These are phyloP conservation scores for Melospiza melodia DNA, from an alignment of 2,113 vertebrate genomes.

Conservation along the genomic window DNA sequence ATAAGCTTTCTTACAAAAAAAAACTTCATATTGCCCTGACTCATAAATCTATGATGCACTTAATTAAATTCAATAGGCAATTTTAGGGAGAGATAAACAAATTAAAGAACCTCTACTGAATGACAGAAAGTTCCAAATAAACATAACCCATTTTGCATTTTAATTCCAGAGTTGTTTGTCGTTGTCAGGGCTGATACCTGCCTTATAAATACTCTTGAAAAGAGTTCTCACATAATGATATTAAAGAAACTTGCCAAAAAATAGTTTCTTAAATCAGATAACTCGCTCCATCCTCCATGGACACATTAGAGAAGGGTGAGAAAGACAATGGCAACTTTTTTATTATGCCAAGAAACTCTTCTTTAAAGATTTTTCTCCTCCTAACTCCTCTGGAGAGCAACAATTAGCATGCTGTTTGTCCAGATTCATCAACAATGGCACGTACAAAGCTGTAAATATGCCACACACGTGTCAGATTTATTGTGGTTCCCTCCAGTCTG, in stretches of 20 bases:
- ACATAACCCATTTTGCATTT: constrained; percentile 43
- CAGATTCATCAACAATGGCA: constrained; percentile 20
- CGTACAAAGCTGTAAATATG: background rate
- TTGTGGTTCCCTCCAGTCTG: background rate
- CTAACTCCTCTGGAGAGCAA: constrained; percentile 6
- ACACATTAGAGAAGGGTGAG: background rate
- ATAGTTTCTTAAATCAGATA: background rate
- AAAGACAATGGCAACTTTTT: background rate
- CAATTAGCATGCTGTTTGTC: constrained; percentile 41
- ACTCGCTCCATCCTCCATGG: background rate
- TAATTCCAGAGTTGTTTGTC: constrained; percentile 11
- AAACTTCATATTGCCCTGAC: constrained; percentile 22
- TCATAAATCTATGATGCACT: constrained; percentile 54
- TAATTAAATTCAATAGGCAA: constrained; percentile 61
- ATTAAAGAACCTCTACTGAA: constrained; percentile 49
- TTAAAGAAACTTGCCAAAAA: background rate
- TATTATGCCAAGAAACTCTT: background rate
- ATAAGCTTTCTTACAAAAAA: constrained; percentile 24
- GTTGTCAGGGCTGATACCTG: background rate
- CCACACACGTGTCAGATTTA: background rate
- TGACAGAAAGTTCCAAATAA: constrained; percentile 49
- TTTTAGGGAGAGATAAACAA: constrained; percentile 56
- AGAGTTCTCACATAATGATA: background rate
- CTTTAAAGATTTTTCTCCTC: constrained; percentile 26
- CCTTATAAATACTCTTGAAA: background rate